Conservation (phyloP, 2,888 invertebrate species). For the Aphodius granarius region DNA sequence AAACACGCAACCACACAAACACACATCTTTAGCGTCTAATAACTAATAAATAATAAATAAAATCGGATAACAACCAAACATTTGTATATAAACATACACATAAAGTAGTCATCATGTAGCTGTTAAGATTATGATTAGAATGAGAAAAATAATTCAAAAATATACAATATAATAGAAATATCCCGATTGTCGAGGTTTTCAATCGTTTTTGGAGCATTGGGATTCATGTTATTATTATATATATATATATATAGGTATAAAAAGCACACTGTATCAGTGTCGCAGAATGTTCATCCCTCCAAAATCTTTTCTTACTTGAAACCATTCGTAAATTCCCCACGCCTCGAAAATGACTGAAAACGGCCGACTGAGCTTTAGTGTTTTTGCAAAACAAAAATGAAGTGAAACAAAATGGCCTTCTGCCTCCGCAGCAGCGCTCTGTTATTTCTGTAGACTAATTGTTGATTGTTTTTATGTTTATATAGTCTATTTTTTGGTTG, state of each 20-base stretch:
- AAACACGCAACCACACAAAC: slow-evolving; percentile 25
- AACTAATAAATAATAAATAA: background rate
- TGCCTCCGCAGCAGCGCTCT: slow-evolving; percentile 44
- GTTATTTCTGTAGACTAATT: slow-evolving; percentile 53
- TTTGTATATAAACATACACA: slow-evolving; percentile 54
- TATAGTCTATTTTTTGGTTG: slow-evolving; percentile 56
- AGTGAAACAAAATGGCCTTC: slow-evolving; percentile 31
- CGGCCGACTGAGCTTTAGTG: slow-evolving; percentile 30
- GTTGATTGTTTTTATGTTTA: slow-evolving; percentile 57
- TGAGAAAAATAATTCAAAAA: slow-evolving; percentile 41
- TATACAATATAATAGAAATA: slow-evolving; percentile 27
- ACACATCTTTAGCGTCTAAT: slow-evolving; percentile 42
- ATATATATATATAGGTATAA: background rate
- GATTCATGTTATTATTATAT: slow-evolving; percentile 16
- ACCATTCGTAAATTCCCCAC: background rate
- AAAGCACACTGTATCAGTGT: slow-evolving; percentile 28
- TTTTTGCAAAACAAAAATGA: slow-evolving; percentile 31
- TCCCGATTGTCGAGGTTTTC: slow-evolving; percentile 4
- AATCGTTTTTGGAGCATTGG: background rate
- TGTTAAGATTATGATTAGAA: slow-evolving; percentile 46
- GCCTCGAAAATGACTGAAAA: slow-evolving; percentile 1
- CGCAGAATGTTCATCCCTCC: slow-evolving; percentile 11
- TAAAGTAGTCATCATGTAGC: slow-evolving; percentile 55
- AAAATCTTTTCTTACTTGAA: slow-evolving; percentile 2
- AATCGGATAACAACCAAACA: slow-evolving; percentile 51